These are phyloP conservation scores for Habropoda laboriosa DNA, from an alignment of 1,140 invertebrate species.

Conservation along the genomic window DNA sequence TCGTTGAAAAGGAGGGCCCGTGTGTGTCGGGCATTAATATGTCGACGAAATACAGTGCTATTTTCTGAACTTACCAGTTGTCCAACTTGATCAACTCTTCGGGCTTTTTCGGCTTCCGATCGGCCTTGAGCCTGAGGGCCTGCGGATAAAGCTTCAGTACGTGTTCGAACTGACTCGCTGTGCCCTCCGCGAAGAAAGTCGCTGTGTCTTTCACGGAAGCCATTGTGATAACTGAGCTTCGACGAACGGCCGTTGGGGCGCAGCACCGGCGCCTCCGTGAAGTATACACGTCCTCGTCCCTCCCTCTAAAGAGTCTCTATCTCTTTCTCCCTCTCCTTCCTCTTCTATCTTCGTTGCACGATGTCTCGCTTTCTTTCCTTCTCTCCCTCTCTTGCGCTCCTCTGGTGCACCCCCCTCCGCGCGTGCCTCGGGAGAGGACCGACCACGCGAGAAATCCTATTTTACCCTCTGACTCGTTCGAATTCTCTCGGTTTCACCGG, in stretches of 20 bases:
- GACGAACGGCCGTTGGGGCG: slow-evolving; percentile 72
- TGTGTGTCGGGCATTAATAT: slow-evolving; percentile 52
- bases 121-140: slow-evolving; percentile 92
- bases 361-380: slow-evolving; percentile 8
- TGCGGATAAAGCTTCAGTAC: slow-evolving; percentile 94
- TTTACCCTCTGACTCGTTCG: slow-evolving; percentile 67
- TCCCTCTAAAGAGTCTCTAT: slow-evolving; percentile 33
- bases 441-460: slow-evolving; percentile 66
- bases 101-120: slow-evolving; percentile 93
- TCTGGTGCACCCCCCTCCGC: slow-evolving; percentile 41
- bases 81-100: slow-evolving; percentile 96
- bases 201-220: slow-evolving; percentile 93
- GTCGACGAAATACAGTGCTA: slow-evolving; percentile 1
- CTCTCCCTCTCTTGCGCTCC: slow-evolving; percentile 34
- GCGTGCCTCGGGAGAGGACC: slow-evolving; percentile 52
- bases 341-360: slow-evolving; percentile 17
- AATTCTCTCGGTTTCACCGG: slow-evolving; percentile 64
- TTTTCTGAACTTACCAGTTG: slow-evolving; percentile 89
- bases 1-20: slow-evolving; percentile 60
- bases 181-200: slow-evolving; percentile 94
- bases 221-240: slow-evolving; percentile 86
- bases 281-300: slow-evolving; percentile 46
- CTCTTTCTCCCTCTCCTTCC: not conserved
- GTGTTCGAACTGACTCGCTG: slow-evolving; percentile 92
- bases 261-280: slow-evolving; percentile 59